Base-by-base conservation (phyloP, 2,888 invertebrate genomes). In the Plemyria rubiginata region DNA sequence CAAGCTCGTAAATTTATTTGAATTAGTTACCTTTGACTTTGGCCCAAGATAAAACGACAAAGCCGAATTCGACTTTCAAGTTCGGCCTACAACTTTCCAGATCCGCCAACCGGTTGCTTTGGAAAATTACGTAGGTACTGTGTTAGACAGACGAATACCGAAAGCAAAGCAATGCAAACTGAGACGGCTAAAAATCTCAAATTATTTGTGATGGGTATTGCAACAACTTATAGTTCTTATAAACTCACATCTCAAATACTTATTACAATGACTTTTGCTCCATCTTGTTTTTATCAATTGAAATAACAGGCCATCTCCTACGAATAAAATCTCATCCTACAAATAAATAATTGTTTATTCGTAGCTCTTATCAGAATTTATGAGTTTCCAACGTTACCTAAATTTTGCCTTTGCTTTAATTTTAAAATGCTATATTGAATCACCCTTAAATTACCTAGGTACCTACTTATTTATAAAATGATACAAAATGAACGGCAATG, bases 61-160 rank as follows among this genome's bases (percentile, higher is more conserved):
- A 43, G 16, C 28, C 54, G n/a, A 50, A 51, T 52, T 59, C 45
- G 51, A 63, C 48, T 60, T 55, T 56, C 43, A 38, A 38, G 48
- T 55, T 41, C 54, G 32, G 46, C 51, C 54, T 55, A 56, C 49
- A 64, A 64, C 52, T 54, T 65, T 60, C 64, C 54, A 57, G 53
- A 53, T 51, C 36, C 16, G 16, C 43, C 53, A 59, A 65, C 65
- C 65, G 61, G 64, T 55, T 57, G 43, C 22, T 40, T 56, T 63
- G 48, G 58, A 58, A 46, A 36, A 59, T 55, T 22, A 57, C 60
- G 41, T 45, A 45, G n/a, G n/a, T n/a, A n/a, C n/a, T n/a, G 16
- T 2, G 9, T 16, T 15, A 15, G 13, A 0, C 38, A 48, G 60
- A 65, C 60, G 57, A 57, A 56, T 38, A 56, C 48, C 56, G 55